Conservation (phyloP, 2,888 invertebrate species). For the Enchytraeus crypticus region DNA sequence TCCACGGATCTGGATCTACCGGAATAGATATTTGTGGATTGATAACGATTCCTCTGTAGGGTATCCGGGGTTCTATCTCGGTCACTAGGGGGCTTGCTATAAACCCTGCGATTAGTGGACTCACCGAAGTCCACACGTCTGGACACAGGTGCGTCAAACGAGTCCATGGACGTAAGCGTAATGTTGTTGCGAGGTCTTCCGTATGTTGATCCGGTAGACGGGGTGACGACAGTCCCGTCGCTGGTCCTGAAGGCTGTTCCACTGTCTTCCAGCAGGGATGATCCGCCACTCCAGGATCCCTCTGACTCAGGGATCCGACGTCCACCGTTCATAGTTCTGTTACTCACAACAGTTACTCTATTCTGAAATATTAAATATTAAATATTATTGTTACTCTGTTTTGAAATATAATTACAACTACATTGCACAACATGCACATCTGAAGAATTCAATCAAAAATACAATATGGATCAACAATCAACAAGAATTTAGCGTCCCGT, state of each 20-base stretch:
- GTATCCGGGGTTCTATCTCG: conserved; percentile 1
- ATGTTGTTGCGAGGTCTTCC: not conserved
- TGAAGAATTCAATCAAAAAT: not conserved
- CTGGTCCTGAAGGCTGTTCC: not conserved
- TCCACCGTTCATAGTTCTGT: too few relatives aligned
- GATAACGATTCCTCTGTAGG: not conserved
- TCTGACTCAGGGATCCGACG: not conserved
- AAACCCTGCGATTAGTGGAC: not conserved
- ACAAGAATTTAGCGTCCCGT: too few relatives aligned
- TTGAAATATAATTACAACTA: not conserved
- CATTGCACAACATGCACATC: not conserved
- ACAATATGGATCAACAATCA: too few relatives aligned
- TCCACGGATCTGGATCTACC: not conserved
- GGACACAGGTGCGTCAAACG: not conserved
- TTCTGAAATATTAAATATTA: not conserved
- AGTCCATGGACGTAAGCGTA: not conserved
- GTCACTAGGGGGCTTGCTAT: not conserved
- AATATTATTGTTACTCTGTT: not conserved
- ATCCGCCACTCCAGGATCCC: not conserved
- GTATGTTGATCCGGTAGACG: not conserved
- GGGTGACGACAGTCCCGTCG: not conserved
- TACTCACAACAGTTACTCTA: too few relatives aligned
- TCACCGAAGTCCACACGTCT: too few relatives aligned
- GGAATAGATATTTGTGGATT: not conserved
- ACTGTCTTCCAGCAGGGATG: not conserved